Conservation (phyloP, 92 coral and sea anemone species). For the Actinernus sp. region DNA sequence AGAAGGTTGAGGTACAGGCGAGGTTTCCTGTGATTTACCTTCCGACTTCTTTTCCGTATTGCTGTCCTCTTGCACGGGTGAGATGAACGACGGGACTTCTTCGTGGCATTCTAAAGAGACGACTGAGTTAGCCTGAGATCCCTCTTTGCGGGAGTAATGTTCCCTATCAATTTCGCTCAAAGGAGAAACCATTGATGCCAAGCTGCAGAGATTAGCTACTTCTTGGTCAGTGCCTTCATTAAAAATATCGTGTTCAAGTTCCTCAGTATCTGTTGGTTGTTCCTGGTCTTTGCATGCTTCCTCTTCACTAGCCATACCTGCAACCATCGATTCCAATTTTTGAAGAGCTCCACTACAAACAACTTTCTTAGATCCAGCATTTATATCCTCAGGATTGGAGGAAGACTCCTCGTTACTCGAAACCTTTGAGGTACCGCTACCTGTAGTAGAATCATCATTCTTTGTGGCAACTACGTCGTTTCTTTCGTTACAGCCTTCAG, state of each 20-base stretch:
- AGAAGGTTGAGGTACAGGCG: slow-evolving; percentile 29
- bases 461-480: neutral
- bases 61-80: slow-evolving; percentile 65
- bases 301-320: slow-evolving; percentile 94
- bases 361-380: slow-evolving; percentile 20
- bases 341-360: slow-evolving; percentile 83
- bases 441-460: neutral
- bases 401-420: neutral
- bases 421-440: neutral
- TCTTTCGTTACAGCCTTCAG: neutral
- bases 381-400: slow-evolving; percentile 4
- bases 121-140: slow-evolving; percentile 84
- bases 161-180: slow-evolving; percentile 29
- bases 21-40: slow-evolving; percentile 15
- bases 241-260: slow-evolving; percentile 39
- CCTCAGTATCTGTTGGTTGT: slow-evolving; percentile 41
- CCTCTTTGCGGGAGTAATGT: slow-evolving; percentile 7
- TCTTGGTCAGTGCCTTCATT: slow-evolving; percentile 74
- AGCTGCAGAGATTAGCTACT: slow-evolving; percentile 70
- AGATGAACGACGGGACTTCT: slow-evolving; percentile 74
- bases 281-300: slow-evolving; percentile 86
- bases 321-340: slow-evolving; percentile 96
- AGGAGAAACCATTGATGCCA: slow-evolving; percentile 42
- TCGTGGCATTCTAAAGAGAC: slow-evolving; percentile 89
- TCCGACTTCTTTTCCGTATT: slow-evolving; percentile 14